Percentiles rank a stretch among this genome's conserved stretches.
Evolutionary conservation across 2,113 vertebrate species (phyloP).

Genomic region (Sinocyclocheilus grahami): DNA sequence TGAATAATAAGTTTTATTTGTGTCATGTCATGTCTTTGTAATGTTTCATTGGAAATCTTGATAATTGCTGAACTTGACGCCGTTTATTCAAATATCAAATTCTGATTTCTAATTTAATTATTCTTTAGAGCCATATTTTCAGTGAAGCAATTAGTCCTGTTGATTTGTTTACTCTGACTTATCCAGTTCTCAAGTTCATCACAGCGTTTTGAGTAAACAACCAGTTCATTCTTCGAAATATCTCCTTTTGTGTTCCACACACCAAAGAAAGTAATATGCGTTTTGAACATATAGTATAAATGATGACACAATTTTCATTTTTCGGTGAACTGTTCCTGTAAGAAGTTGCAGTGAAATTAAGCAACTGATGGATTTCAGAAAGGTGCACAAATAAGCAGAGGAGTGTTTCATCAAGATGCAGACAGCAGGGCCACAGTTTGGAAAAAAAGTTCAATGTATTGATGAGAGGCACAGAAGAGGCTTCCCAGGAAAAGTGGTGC

Average conservation of each 20-base stretch:
- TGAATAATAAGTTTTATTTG: neutral
- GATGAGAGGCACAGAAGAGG: constrained; percentile 38
- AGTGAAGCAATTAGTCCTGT: neutral
- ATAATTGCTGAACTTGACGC: neutral
- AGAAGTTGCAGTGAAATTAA: neutral
- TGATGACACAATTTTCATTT: neutral
- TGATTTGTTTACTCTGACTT: neutral
- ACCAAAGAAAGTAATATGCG: neutral
- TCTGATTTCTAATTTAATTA: neutral
- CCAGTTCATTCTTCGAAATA: neutral
- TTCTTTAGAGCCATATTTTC: neutral
- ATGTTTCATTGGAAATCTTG: neutral
- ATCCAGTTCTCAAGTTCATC: neutral
- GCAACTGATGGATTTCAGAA: constrained; percentile 20
- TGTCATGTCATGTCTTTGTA: neutral
- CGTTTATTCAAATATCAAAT: neutral
- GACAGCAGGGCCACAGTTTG: constrained; percentile 35
- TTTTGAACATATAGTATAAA: neutral
- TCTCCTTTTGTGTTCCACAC: neutral
- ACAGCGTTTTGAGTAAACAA: neutral
- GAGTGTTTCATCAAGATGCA: constrained; percentile 41
- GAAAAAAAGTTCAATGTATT: constrained; percentile 54
- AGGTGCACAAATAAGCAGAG: constrained; percentile 14
- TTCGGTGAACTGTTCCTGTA: neutral
- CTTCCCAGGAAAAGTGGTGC: constrained; percentile 55